Evolutionary conservation across 2,888 invertebrate genomes (phyloP).

Genomic region (Zhuqinia jingwanae): DNA sequence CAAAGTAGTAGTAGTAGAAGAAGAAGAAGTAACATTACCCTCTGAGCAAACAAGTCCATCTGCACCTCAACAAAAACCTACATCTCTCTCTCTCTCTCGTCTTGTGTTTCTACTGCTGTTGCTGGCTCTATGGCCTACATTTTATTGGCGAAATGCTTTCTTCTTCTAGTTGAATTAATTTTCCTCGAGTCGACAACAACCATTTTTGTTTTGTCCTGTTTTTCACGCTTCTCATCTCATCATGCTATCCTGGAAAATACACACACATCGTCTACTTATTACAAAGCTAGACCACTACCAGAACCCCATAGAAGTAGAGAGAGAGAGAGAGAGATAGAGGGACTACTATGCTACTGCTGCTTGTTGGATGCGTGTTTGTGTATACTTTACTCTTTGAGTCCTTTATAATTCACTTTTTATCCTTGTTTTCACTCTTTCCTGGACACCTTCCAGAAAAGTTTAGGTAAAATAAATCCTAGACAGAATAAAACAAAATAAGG

Average conservation of each 20-base stretch:
- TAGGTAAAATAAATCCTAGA: conserved; percentile 66
- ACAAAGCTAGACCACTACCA: background rate
- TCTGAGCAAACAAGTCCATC: conserved; percentile 51
- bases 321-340: conserved; percentile 1
- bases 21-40: conserved; percentile 38
- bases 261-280: too few relatives aligned
- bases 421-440: conserved; percentile 52
- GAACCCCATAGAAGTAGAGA: background rate
- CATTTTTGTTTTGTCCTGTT: conserved; percentile 55
- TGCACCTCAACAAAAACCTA: conserved; percentile 33
- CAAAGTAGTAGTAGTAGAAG: too few relatives aligned
- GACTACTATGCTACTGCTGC: too few relatives aligned
- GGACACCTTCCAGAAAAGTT: conserved; percentile 70
- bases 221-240: conserved; percentile 41
- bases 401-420: conserved; percentile 68
- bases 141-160: conserved; percentile 45
- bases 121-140: conserved; percentile 52
- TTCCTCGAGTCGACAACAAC: conserved; percentile 58
- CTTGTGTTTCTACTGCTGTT: conserved; percentile 4
- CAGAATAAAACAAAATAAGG: conserved; percentile 67
- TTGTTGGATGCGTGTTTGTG: background rate
- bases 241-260: background rate
- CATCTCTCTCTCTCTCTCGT: background rate
- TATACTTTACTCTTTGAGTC: conserved; percentile 31
- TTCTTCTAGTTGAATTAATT: conserved; percentile 65